These are phyloP conservation scores for Fulica atra DNA, from an alignment of 2,113 vertebrate species.

Conservation along the genomic window DNA sequence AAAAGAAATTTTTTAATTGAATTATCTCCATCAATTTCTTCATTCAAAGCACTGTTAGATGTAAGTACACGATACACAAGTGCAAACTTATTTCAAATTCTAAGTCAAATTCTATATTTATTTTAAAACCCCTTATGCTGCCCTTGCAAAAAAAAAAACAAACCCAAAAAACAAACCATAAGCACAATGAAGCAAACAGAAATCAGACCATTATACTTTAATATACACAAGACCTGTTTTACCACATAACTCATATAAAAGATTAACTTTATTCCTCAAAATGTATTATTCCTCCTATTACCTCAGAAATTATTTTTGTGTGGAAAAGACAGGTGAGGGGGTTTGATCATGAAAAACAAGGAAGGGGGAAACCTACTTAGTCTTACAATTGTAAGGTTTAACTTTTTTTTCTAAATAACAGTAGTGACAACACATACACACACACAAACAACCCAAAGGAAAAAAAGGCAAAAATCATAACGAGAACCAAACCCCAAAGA, in stretches of 20 bases:
- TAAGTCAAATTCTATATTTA: not conserved
- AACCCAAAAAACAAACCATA: too few species aligned
- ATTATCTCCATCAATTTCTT: not conserved
- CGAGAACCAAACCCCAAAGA: accelerated
- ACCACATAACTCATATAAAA: not conserved
- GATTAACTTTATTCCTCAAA: not conserved
- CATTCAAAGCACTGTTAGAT: not conserved
- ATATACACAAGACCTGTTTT: not conserved
- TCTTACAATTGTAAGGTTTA: not conserved
- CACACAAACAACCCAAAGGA: too few species aligned
- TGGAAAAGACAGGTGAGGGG: not conserved
- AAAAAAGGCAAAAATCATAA: not conserved
- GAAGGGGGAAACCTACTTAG: not conserved
- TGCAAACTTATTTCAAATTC: not conserved
- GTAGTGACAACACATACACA: not conserved
- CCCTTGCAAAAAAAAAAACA: not conserved
- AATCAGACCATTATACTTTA: not conserved
- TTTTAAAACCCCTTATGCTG: not conserved
- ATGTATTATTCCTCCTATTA: not conserved
- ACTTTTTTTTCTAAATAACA: not conserved
- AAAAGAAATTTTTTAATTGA: not conserved
- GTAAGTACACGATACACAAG: not conserved
- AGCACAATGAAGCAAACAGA: not conserved
- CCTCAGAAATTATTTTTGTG: not conserved
- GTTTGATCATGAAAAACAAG: not conserved